Conservation (phyloP, 2,797 vertebrate genomes). For the Acipenser transmontanus region DNA sequence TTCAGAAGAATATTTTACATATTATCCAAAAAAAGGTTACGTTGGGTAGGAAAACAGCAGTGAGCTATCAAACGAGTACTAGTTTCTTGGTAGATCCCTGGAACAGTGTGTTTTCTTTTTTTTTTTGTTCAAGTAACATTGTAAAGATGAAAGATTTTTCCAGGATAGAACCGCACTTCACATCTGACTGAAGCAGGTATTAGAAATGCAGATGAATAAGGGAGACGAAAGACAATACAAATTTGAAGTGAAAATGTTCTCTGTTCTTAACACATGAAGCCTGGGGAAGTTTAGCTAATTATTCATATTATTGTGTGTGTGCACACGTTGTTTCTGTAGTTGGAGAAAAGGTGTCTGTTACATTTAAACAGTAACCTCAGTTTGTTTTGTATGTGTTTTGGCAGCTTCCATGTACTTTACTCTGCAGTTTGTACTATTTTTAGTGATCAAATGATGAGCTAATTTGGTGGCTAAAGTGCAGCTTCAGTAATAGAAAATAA, state of each 20-base stretch:
- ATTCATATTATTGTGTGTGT: slow-evolving; percentile 85
- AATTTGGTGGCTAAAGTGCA: slow-evolving; percentile 69
- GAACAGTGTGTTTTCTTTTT: slow-evolving; percentile 58
- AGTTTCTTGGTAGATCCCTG: slow-evolving; percentile 72
- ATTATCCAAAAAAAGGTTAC: slow-evolving; percentile 55
- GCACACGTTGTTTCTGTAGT: slow-evolving; percentile 57
- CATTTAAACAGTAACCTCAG: slow-evolving; percentile 53
- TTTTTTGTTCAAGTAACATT: slow-evolving; percentile 44
- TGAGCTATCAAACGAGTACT: slow-evolving; percentile 60
- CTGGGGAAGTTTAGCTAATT: slow-evolving; percentile 73
- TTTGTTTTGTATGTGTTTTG: slow-evolving; percentile 50
- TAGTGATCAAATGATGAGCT: slow-evolving; percentile 71
- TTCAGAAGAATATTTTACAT: slow-evolving; percentile 37
- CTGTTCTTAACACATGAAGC: slow-evolving; percentile 75
- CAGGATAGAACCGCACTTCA: slow-evolving; percentile 67
- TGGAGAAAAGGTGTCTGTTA: slow-evolving; percentile 48
- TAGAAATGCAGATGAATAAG: slow-evolving; percentile 94
- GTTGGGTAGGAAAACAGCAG: slow-evolving; percentile 37
- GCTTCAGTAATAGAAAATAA: slow-evolving; percentile 61
- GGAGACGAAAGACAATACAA: slow-evolving; percentile 96
- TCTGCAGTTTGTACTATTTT: slow-evolving; percentile 56
- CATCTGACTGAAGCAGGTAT: slow-evolving; percentile 86
- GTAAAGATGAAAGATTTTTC: slow-evolving; percentile 77
- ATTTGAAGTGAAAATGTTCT: slow-evolving; percentile 94
- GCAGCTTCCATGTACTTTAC: slow-evolving; percentile 36